Evolutionary conservation across 1,140 invertebrate genomes (phyloP), one percentile per base, ranked within the genome.

Genomic region (Cryptotermes secundus): DNA sequence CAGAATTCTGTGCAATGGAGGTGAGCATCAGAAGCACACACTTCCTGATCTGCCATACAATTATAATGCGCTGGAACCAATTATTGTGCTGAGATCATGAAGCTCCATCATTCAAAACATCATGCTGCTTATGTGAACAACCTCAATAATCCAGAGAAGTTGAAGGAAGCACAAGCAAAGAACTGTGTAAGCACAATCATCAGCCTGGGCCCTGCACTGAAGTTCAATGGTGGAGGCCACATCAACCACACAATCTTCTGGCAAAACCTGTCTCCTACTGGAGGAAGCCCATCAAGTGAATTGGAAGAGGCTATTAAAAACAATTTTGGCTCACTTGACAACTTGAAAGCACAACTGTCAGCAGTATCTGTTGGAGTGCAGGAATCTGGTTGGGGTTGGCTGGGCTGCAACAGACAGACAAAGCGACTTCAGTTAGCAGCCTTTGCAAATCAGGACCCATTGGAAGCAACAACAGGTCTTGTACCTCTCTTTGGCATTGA

Each of bases 171-270:
- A 79, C 91, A 94, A 36, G 90, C 92, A 38, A 95, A 95, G 92
- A 92, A 94, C 88, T 95, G 98, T 89, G 91, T 96, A 1, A 92
- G 91, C 53, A 92, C 95, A 45, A 92, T 97, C 35, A 97, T 99
- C 88, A 91, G 92, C 34, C 90, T 99, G 80, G 94, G 93, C 81
- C 94, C 96, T 35, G 97, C 96, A 26, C 90, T 99, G 9, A 96
- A 94, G 88, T 99, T 99, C 90, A 99, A 99, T 91, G 99, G 99
- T n/a, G 99, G 99, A 87, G 99, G 99, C 83, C 99, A 99, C 89
- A 94, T 99, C 81, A 99, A 99, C 91, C 99, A 99, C 90, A 95
- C 95, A 19, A 99, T 99, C 86, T 99, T 99, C 90, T 99, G 99
- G 99, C 93, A 96, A 87, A 98, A 98, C 89, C 92, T 99, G 35